Base-by-base conservation (phyloP, 2,888 invertebrate species). In the Osmoderma eremita region DNA sequence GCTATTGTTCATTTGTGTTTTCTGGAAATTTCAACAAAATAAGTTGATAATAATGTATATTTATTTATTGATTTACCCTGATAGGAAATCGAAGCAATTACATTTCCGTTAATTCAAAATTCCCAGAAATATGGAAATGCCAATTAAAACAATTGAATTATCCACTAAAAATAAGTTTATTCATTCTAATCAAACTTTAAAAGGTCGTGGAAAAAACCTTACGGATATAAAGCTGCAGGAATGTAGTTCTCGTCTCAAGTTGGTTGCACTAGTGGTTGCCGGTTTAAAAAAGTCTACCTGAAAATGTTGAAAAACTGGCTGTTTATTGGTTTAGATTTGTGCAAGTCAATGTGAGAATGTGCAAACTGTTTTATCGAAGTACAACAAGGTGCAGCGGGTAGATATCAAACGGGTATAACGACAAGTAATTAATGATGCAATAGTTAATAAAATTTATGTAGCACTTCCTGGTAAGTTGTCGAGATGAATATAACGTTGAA, bases 271-370 rank as follows among this genome's bases (percentile, higher is more conserved):
- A 15, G 20, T 17, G 38, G 22, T 36, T 36, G 15, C 38, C 10
- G 6, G 13, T 15, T 38, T 38, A 18, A 54, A 54, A 39, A 54
- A 22, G 13, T 22, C 39, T 41, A 18, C 12, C 41, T 20, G 56
- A 56, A 56, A 56, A 41, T 56, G 56, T 56, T 39, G 56, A 56
- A 39, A 54, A 54, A 54, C 39, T 18, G 53, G 54, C 38, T 54
- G 38, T 54, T 54, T 54, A 39, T 56, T 42, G 39, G 56, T 41
- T 41, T 13, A 56, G 12, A 22, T 56, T 39, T 56, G 41, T 56
- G 22, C 18, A 41, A 56, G 41, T 22, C n/a, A 20, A 41, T 41
- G 13, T n/a, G 18, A 41, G 41, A 56, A 56, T 56, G 41, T 56
- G 39, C 39, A 39, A 39, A 41, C 24, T 2, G 50, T 22, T 24